A percentile compares a stretch with the other conserved stretches of the same genome.
Evolutionary conservation across 2,888 invertebrate species (phyloP).

Genomic region (Penaeus monodon): DNA sequence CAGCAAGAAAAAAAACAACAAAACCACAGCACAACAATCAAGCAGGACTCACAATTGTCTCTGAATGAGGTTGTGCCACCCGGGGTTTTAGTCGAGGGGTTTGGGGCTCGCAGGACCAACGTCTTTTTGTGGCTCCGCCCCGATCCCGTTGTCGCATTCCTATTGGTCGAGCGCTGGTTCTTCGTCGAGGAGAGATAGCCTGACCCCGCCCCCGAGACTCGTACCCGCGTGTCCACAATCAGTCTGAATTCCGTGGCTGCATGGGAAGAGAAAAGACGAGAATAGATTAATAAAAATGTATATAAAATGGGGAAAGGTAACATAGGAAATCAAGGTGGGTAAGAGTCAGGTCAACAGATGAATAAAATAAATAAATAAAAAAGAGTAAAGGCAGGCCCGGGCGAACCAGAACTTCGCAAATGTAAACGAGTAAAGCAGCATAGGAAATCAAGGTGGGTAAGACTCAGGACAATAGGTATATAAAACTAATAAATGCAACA

Average conservation of each 20-base stretch:
- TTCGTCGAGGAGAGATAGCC: slow-evolving; percentile 39
- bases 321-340: too few relatives aligned
- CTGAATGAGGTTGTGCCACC: slow-evolving; percentile 90
- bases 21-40: neutral
- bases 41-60: slow-evolving; percentile 82
- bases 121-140: slow-evolving; percentile 72
- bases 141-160: neutral
- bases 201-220: slow-evolving; percentile 16
- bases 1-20: too few relatives aligned
- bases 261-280: slow-evolving; percentile 64
- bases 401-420: too few relatives aligned
- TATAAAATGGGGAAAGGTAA: too few relatives aligned
- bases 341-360: too few relatives aligned
- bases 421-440: too few relatives aligned
- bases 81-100: slow-evolving; percentile 86
- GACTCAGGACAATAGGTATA: too few relatives aligned
- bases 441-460: too few relatives aligned
- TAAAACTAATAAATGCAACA: too few relatives aligned
- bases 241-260: slow-evolving; percentile 88
- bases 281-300: neutral
- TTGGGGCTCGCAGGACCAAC: slow-evolving; percentile 83
- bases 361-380: too few relatives aligned
- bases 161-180: slow-evolving; percentile 9
- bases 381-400: too few relatives aligned
- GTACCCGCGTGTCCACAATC: slow-evolving; percentile 72